Base-by-base conservation (phyloP, 2,797 vertebrate species). In the Premnoplex brunnescens region DNA sequence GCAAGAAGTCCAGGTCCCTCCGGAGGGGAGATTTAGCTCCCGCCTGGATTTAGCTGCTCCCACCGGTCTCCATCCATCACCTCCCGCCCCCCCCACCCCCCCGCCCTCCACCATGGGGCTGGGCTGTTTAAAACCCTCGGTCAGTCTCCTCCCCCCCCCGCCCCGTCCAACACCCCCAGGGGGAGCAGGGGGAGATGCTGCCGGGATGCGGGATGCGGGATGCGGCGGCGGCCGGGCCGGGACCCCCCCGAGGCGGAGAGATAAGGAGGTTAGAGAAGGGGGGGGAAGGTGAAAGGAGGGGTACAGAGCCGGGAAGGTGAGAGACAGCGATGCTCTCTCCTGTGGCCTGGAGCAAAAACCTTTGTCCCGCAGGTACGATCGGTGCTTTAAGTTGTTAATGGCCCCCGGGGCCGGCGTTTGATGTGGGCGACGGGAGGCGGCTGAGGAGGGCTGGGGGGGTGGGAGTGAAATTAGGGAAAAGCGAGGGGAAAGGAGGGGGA, bases 351-450 rank as follows among this genome's bases (percentile, higher is more conserved):
- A 77, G 86, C 64, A 81, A 91, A 91, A 87, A 73, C 76, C 89
- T 95, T 95, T 96, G 84, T 91, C 90, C 86, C 58, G 64, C 94
- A 94, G 90, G 85, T 91, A 94, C 30, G 77, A 82, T 75, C 41
- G 44, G 54, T 76, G 76, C 90, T 91, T 96, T 97, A 93, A 95
- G 68, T 80, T 96, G 96, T 51, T 84, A 95, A 96, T 87, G 63
- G 39, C 37, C 41, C 54, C 73, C 41, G 62, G 39, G 62, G 75
- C 37, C 51, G 49, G 78, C n/a, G 62, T 95, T 96, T 97, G 95
- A 95, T 96, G 87, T 94, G 64, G 93, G 81, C 92, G 92, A 89
- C 71, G 43, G 58, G 51, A 21, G 59, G 60, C 28, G 26, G 34
- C 43, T n/a, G 39, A 34, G 36, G 14, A 41, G 24, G 30, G 24